Conservation (phyloP, 2,113 vertebrate genomes). For the Zosterops hypoxanthus region DNA sequence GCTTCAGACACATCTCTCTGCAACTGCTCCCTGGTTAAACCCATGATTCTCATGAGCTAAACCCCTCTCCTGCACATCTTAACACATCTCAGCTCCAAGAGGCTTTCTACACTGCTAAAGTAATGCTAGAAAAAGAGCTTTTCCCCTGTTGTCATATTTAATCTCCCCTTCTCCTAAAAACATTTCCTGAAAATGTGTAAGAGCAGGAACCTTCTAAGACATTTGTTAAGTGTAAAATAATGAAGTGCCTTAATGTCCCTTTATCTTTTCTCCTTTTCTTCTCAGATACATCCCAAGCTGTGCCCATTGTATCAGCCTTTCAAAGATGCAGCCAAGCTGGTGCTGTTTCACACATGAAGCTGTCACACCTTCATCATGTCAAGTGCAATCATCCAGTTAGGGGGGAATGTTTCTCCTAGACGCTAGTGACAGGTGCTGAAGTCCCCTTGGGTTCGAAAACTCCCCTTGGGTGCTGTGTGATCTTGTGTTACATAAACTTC, state of each 20-base stretch:
- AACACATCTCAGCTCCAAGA: neutral
- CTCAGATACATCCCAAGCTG: neutral
- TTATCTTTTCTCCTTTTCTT: neutral
- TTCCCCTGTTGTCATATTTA: neutral
- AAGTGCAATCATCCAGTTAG: neutral
- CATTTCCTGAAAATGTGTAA: neutral
- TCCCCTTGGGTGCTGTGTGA: neutral
- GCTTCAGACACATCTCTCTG: neutral
- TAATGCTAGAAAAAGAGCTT: neutral
- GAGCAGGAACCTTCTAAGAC: neutral
- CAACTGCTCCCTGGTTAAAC: neutral
- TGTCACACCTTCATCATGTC: neutral
- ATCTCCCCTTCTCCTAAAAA: neutral
- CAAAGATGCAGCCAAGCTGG: neutral
- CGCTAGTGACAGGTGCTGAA: fast-evolving
- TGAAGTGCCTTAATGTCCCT: neutral
- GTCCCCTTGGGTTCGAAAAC: neutral
- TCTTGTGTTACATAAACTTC: neutral
- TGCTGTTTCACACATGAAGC: neutral
- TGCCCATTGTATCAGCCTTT: neutral
- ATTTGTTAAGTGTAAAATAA: neutral
- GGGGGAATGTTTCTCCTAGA: neutral
- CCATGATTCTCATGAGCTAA: neutral
- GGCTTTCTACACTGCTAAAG: neutral
- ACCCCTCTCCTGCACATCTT: neutral